Evolutionary conservation across 1,140 invertebrate species (phyloP), one percentile per base, ranked within the genome.

Genomic region (Caerostris darwini): DNA sequence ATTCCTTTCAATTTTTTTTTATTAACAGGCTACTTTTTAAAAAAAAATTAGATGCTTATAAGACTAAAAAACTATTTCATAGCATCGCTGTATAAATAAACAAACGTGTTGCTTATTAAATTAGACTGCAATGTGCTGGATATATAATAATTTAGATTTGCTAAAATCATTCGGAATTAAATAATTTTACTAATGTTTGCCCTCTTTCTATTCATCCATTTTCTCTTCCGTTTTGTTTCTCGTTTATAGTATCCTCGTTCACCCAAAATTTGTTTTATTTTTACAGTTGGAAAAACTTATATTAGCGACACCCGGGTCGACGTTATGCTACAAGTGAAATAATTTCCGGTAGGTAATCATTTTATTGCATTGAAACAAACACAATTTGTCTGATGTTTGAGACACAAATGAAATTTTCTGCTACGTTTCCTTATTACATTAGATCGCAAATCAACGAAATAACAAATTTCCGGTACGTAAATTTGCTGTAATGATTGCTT

Each of bases 361-460:
- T 77, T 19, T 50, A 77, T 77, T 50, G 69, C 50, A 12, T 77
- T 12, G 34, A 77, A 8, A 14, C 59, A 58, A 86, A 61, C 54
- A 12, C 54, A 10, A 85, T 57, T 34, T 85, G 50, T 14, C 10
- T 5, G 53, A 6, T 56, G 53, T 17, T 7, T n/a, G 10, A 7
- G 8, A 53, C 3, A 50, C n/a, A 17, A 34, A 50, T 56, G 56
- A 12, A 7, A n/a, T 34, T 57, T 59, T 57, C 82, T 34, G 8
- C 19, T 34, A 34, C 67, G n/a, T 77, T 77, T 77, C 69, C 69
- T 77, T 77, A n/a, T 56, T 56, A 85, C 69, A 7, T 53, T 83
- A 56, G 14, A 77, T 50, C 10, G 3, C 5, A 85, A 3, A 34
- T 19, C 12, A 10, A 1, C 7, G 19, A 10, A 50, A 34, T 34